Evolutionary conservation across 2,888 invertebrate genomes (phyloP).

Genomic region (Hydraecia micacea): DNA sequence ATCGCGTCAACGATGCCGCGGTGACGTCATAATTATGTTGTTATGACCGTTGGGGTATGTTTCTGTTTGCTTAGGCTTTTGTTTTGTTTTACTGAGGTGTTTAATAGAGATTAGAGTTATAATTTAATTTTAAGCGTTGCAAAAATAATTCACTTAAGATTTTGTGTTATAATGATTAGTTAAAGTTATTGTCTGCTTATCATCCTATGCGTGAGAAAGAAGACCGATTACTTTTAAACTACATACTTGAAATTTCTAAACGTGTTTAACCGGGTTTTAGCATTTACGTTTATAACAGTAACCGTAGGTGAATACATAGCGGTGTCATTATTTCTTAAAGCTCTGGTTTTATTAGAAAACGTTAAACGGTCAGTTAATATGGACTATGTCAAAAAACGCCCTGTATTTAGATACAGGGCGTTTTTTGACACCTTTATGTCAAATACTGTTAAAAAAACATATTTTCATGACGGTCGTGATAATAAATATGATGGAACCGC

Average conservation of each 20-base stretch:
- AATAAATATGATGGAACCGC: not conserved
- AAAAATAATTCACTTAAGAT: not conserved
- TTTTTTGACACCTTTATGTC: not conserved
- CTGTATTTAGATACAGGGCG: not conserved
- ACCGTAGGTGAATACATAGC: not conserved
- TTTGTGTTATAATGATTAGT: not conserved
- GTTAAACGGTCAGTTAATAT: not conserved
- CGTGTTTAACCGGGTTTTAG: not conserved
- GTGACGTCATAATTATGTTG: constrained; percentile 66
- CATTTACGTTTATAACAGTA: not conserved
- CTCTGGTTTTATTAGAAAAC: not conserved
- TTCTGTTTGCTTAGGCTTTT: constrained; percentile 51
- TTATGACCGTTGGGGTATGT: constrained; percentile 53
- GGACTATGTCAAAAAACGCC: not conserved
- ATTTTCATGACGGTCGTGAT: not conserved
- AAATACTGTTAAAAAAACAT: not conserved
- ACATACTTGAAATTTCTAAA: not conserved
- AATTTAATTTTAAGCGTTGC: not conserved
- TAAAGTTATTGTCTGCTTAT: not conserved
- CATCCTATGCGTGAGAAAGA: not conserved
- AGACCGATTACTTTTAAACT: not conserved
- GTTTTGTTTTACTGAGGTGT: constrained; percentile 31
- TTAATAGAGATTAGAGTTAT: constrained; percentile 13
- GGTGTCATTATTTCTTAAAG: not conserved
- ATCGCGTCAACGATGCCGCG: constrained; percentile 57